Evolutionary conservation across 2,888 invertebrate species (phyloP), one percentile per base, ranked within the genome.

Genomic region (Carterocephalus palaemon): DNA sequence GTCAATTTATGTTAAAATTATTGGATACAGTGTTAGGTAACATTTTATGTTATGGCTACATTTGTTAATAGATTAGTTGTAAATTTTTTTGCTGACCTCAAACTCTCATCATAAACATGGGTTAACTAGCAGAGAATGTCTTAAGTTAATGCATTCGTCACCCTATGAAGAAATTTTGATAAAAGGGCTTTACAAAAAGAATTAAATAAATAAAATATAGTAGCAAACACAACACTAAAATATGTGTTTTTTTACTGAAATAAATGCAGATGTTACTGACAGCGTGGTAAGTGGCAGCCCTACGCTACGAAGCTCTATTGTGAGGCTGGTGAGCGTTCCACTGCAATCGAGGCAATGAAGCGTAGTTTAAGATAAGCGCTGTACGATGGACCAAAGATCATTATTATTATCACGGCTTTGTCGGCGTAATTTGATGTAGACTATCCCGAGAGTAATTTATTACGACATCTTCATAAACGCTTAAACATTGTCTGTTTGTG

Each of bases 271-370:
- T n/a, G n/a, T n/a, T n/a, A n/a, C n/a, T n/a, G n/a, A n/a, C n/a
- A n/a, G n/a, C n/a, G n/a, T n/a, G n/a, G n/a, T n/a, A n/a, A n/a
- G n/a, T n/a, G 9, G 37, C 9, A 13, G 10, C 19, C 4, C 16
- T 31, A 31, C 6, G 15, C 12, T 7, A 23, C n/a, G 23, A 3
- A 47, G 45, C 37, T 28, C 66, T 67, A 70, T 78, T 78, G 70
- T 63, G 59, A 64, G 59, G 67, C 70, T 78, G 78, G 70, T 63
- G 59, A 64, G 59, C 69, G 64, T 67, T 71, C 65, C 69, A 64
- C 59, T 61, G 71, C 66, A 68, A 75, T 68, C 64, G 64, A 72
- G 47, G 59, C 76, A 71, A 70, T 75, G 72, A 70, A 76, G 70
- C 73, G 73, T 67, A 57, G 42, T 51, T 45, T 41, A 48, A 69